Percentiles rank a stretch among this genome's conserved stretches.
phyloP scores from a whole-genome alignment of 2,888 invertebrate species.

The Lingula anatina region DNA sequence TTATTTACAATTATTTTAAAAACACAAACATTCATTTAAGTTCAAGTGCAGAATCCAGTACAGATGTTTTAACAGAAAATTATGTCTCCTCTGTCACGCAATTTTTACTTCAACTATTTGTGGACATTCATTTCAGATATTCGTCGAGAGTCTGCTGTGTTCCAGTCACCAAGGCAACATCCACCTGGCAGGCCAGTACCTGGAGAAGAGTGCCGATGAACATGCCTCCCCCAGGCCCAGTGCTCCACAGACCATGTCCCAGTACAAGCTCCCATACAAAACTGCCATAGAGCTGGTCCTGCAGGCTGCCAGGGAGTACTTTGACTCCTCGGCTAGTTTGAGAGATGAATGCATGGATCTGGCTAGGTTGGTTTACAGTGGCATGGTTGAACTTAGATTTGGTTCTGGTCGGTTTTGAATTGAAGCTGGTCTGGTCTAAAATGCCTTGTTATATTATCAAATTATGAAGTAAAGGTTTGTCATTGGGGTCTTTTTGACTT shows the following conservation, averaged over 20 bases:
- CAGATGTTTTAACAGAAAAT: no score
- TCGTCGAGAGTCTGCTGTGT: conserved; percentile 63
- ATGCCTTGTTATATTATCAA: no score
- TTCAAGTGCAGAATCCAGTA: no score
- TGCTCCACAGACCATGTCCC: conserved; percentile 12
- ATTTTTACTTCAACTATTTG: no score
- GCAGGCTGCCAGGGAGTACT: conserved; percentile 65
- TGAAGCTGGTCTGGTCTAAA: no score
- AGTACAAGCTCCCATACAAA: conserved; percentile 29
- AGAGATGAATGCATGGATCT: conserved; percentile 64
- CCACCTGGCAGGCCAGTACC: conserved; percentile 51
- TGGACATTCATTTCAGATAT: conserved; percentile 62
- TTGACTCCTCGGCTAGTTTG: conserved; percentile 65
- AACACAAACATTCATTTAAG: no score
- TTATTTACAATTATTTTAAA: no score
- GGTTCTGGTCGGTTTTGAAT: not conserved
- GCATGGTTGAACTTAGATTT: not conserved
- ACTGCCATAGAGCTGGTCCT: conserved; percentile 56
- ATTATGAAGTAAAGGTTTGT: no score
- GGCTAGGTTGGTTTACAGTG: conserved; percentile 51
- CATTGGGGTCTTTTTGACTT: no score
- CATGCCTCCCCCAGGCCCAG: conserved; percentile 15
- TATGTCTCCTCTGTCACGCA: no score
- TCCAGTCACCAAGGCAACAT: conserved; percentile 62
- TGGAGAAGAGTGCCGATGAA: conserved; percentile 37